A percentile compares a stretch with the other conserved stretches of the same genome.
These are phyloP conservation scores for Endotricha flammealis DNA, from an alignment of 2,888 invertebrate genomes.

Conservation along the genomic window DNA sequence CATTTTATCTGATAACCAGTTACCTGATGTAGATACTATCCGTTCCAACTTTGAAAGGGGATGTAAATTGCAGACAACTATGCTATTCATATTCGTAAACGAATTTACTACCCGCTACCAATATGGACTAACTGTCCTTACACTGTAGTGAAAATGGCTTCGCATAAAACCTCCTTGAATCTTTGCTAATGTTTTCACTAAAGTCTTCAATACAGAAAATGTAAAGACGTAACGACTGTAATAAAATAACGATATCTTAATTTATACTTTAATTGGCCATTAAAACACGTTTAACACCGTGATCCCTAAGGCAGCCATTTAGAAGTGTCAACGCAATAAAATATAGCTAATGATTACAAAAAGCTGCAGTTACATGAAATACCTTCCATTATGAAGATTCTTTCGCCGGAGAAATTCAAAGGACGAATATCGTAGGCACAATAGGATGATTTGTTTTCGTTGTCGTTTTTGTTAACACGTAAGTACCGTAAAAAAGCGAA, in stretches of 20 bases:
- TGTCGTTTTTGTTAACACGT: slow-evolving; percentile 25
- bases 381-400: slow-evolving; percentile 23
- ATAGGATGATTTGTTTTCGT: slow-evolving; percentile 43
- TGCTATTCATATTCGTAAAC: too few species aligned
- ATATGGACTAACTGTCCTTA: too few species aligned
- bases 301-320: background rate
- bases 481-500: slow-evolving; percentile 20
- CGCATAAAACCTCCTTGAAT: too few species aligned
- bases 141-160: too few species aligned
- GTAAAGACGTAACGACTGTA: background rate
- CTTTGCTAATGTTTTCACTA: slow-evolving; percentile 50
- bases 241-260: background rate
- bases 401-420: slow-evolving; percentile 31
- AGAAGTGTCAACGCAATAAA: background rate
- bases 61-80: too few species aligned
- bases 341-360: slow-evolving; percentile 13
- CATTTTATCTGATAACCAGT: too few species aligned
- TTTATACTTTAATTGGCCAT: background rate
- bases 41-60: too few species aligned
- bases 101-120: too few species aligned
- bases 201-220: too few species aligned
- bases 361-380: slow-evolving; percentile 15
- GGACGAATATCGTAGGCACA: slow-evolving; percentile 33
- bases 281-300: background rate
- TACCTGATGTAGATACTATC: too few species aligned